phyloP scores from a whole-genome alignment of 2,113 vertebrate genomes.

The Ctenomys sociabilis region DNA sequence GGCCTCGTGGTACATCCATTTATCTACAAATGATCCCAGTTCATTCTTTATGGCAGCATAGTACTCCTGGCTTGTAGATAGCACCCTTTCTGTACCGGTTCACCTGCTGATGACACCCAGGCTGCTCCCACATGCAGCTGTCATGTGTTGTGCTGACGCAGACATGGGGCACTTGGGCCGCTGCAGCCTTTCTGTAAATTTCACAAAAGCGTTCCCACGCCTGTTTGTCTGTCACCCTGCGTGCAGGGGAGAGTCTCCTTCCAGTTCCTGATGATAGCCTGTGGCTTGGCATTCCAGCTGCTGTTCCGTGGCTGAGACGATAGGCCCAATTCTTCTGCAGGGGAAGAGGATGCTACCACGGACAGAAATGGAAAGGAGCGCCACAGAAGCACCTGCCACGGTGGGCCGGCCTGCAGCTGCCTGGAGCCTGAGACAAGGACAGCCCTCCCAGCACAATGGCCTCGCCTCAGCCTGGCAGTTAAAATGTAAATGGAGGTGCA shows the following conservation, averaged over 20 bases:
- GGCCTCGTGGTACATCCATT: not conserved
- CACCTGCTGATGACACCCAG: not conserved
- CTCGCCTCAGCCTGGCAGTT: not conserved
- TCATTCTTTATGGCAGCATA: not conserved
- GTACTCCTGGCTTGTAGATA: not conserved
- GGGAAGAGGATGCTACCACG: not conserved
- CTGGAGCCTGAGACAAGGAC: not conserved
- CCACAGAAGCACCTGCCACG: not conserved
- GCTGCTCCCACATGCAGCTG: not conserved
- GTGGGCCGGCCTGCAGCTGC: not conserved
- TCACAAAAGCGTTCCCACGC: accelerated
- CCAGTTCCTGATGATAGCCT: not conserved
- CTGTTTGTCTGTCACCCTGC: not conserved
- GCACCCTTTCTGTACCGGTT: not conserved
- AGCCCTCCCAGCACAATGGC: not conserved
- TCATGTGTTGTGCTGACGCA: not conserved
- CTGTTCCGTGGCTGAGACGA: not conserved
- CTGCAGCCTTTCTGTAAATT: not conserved
- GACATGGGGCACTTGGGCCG: accelerated
- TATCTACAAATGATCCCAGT: not conserved
- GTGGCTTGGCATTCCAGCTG: not conserved
- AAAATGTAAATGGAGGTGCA: conserved; percentile 61
- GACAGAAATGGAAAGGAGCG: not conserved
- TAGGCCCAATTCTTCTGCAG: not conserved
- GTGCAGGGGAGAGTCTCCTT: not conserved